Conservation (phyloP, 1,140 invertebrate species). For the Diabrotica undecimpunctata region DNA sequence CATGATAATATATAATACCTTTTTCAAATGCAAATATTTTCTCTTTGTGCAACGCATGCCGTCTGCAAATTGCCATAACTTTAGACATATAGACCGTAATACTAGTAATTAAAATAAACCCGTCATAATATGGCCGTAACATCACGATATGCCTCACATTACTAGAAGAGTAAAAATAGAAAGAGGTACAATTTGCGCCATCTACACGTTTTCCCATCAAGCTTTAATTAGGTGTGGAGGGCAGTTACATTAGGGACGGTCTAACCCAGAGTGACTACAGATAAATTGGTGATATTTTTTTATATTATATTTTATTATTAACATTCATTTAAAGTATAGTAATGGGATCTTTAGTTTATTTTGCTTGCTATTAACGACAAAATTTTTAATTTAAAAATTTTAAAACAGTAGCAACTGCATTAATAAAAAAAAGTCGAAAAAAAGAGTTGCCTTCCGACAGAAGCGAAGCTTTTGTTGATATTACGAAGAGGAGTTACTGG, state of each 20-base stretch:
- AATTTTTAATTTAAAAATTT: too few species aligned
- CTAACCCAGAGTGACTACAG: background rate
- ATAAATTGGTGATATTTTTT: too few species aligned
- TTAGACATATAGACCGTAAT: background rate
- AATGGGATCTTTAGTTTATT: too few species aligned
- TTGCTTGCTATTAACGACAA: too few species aligned
- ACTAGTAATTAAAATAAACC: background rate
- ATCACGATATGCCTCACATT: background rate
- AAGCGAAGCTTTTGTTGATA: too few species aligned
- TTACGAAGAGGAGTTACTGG: too few species aligned
- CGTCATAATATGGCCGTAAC: background rate
- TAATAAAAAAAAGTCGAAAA: too few species aligned
- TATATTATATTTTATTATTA: too few species aligned
- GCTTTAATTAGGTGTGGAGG: background rate
- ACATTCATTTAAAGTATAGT: too few species aligned
- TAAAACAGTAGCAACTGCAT: too few species aligned
- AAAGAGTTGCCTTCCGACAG: too few species aligned
- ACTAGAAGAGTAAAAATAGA: background rate
- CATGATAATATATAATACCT: background rate
- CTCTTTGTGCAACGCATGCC: background rate
- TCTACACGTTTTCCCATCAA: constrained; percentile 7
- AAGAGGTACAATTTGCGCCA: constrained; percentile 11
- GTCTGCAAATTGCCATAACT: background rate
- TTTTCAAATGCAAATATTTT: constrained; percentile 1
- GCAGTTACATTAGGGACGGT: background rate